Base-by-base conservation (phyloP, 2,797 vertebrate genomes). In the Chelmon rostratus region DNA sequence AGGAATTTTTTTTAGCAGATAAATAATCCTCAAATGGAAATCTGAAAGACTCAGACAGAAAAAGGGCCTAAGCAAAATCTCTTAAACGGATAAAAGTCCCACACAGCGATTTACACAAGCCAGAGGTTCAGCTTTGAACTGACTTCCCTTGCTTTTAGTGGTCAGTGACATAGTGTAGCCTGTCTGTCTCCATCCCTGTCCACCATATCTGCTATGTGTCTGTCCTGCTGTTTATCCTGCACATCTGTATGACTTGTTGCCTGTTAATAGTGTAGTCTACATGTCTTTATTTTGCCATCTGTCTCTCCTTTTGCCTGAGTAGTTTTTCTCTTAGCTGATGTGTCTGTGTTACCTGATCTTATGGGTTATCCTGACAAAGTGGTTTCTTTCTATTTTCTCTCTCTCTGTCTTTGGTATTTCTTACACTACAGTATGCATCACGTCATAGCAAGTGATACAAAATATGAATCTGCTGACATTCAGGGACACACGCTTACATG, bases 11-110 rank as follows among this genome's bases (percentile, higher is more conserved):
- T 86, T 82, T 83, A 80, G 80, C 73, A 78, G 79, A 87, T 86
- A 73, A 81, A 83, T 89, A 93, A 92, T 93, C 87, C 87, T 82
- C 76, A 85, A 86, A 92, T 81, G 72, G 79, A 84, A 87, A 91
- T 88, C 78, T 91, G 82, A 82, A 86, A 83, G 79, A 91, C 64
- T 87, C 86, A 73, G 77, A 79, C 68, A 80, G 82, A 87, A 83
- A 89, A 74, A 79, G 66, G 82, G 75, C 80, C 83, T 50, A 65
- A 81, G 83, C 76, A 68, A 92, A 93, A 93, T 93, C 93, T 88
- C 82, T 90, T 93, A 91, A 92, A 91, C 81, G 83, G 93, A 94
- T 93, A 85, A 93, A 50, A 77, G 81, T 68, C 73, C 73, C 74
- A 66, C 73, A 73, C 83, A 76, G 86, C 84, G 85, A 90, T 91